Percentiles rank a stretch among this genome's conserved stretches.
These are phyloP conservation scores for Notolabrus celidotus DNA, from an alignment of 2,797 vertebrate species.

Conservation along the genomic window DNA sequence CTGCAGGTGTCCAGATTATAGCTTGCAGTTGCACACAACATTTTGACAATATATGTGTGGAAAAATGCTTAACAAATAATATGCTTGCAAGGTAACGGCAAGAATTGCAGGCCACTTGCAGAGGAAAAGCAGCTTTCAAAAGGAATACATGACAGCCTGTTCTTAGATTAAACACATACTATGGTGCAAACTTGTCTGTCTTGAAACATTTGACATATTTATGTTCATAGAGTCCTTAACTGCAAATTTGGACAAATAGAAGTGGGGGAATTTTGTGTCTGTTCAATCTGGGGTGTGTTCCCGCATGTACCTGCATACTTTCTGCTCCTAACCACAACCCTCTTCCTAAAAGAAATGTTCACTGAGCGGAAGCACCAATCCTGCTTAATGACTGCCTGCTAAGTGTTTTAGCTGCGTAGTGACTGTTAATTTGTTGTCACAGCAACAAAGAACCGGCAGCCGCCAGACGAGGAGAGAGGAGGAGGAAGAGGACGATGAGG, in stretches of 20 bases:
- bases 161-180: background rate
- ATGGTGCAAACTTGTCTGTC: background rate
- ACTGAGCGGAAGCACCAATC: background rate
- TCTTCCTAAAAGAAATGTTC: background rate
- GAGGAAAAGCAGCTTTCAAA: conserved; percentile 1
- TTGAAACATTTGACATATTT: background rate
- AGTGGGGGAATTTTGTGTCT: background rate
- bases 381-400: conserved; percentile 30
- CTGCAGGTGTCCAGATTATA: conserved; percentile 31
- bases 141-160: background rate
- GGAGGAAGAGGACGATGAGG: conserved; percentile 72
- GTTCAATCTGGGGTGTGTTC: conserved; percentile 2
- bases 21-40: background rate
- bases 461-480: conserved; percentile 74
- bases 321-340: background rate
- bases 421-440: conserved; percentile 67
- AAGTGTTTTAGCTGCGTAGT: conserved; percentile 38
- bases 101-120: background rate
- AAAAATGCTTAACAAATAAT: conserved; percentile 11
- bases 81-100: background rate
- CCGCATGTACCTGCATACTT: conserved; percentile 4
- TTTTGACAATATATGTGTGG: conserved; percentile 17
- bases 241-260: background rate
- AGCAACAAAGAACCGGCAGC: conserved; percentile 75
- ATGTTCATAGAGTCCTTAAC: background rate